Evolutionary conservation across 2,888 invertebrate species (phyloP).

Genomic region (Endotricha flammealis): DNA sequence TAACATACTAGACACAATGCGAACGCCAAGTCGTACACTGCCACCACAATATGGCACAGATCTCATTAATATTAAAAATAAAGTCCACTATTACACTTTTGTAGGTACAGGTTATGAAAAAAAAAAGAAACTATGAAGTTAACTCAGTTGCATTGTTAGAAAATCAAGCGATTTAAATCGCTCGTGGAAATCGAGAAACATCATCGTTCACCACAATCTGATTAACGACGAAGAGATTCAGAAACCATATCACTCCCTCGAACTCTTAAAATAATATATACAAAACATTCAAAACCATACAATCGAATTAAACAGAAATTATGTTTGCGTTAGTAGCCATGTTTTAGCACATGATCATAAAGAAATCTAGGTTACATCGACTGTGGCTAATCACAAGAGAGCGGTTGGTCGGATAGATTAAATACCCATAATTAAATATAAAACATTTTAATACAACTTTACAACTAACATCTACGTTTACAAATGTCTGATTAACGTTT

Average conservation of each 20-base stretch:
- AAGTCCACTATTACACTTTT: slow-evolving; percentile 43
- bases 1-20: slow-evolving; percentile 60
- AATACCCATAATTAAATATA: slow-evolving; percentile 75
- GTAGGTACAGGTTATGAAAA: slow-evolving; percentile 23
- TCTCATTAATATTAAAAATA: slow-evolving; percentile 53
- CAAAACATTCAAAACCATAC: slow-evolving; percentile 71
- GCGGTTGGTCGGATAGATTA: slow-evolving; percentile 70
- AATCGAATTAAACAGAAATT: slow-evolving; percentile 50
- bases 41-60: slow-evolving; percentile 75
- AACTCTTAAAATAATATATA: slow-evolving; percentile 76
- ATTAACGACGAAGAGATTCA: slow-evolving; percentile 68
- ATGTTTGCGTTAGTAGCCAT: slow-evolving; percentile 43
- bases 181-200: slow-evolving; percentile 2
- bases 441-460: slow-evolving; percentile 76
- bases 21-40: slow-evolving; percentile 63
- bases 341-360: slow-evolving; percentile 48
- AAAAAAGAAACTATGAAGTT: slow-evolving; percentile 11
- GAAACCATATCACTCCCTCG: slow-evolving; percentile 71
- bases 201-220: slow-evolving; percentile 26
- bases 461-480: slow-evolving; percentile 76
- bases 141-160: slow-evolving; percentile 10
- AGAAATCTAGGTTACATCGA: slow-evolving; percentile 54
- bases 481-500: slow-evolving; percentile 66
- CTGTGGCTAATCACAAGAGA: slow-evolving; percentile 71
- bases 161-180: slow-evolving; percentile 2